These are phyloP conservation scores for Margaritifera margaritifera DNA, from an alignment of 2,888 invertebrate genomes.

Conservation along the genomic window DNA sequence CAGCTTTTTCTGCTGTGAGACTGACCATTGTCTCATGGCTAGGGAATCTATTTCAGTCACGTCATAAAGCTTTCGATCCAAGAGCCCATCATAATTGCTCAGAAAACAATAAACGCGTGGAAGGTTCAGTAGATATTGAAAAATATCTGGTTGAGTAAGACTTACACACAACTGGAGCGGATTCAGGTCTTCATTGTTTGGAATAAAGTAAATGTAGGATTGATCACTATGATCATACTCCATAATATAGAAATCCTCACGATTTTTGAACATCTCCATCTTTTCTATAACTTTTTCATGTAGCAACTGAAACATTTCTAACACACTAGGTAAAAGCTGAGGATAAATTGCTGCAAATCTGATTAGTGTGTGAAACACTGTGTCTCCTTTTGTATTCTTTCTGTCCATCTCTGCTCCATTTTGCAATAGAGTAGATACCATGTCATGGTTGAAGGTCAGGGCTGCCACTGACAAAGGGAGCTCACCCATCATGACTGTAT, in stretches of 20 bases:
- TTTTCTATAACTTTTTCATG: conserved; percentile 28
- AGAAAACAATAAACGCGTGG: conserved; percentile 50
- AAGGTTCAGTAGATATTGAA: conserved; percentile 50
- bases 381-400: conserved; percentile 44
- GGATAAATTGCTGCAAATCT: conserved; percentile 49
- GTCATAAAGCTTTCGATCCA: conserved; percentile 55
- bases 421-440: conserved; percentile 29
- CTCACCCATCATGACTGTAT: conserved; percentile 54
- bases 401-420: conserved; percentile 44
- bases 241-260: conserved; percentile 11
- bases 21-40: conserved; percentile 32
- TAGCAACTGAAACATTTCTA: conserved; percentile 28
- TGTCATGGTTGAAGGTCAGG: conserved; percentile 33
- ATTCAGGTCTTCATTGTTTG: conserved; percentile 44
- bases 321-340: conserved; percentile 28
- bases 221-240: conserved; percentile 37
- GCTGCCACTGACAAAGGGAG: conserved; percentile 47
- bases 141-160: conserved; percentile 41
- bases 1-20: conserved; percentile 14
- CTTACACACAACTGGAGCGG: conserved; percentile 50
- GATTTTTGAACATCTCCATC: conserved; percentile 1
- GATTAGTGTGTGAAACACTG: conserved; percentile 45
- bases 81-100: conserved; percentile 54
- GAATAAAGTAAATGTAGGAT: conserved; percentile 49
- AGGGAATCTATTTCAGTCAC: conserved; percentile 58